These are phyloP conservation scores for Umimayanthus chanpuru DNA, from an alignment of 92 coral and sea anemone species.

Conservation along the genomic window DNA sequence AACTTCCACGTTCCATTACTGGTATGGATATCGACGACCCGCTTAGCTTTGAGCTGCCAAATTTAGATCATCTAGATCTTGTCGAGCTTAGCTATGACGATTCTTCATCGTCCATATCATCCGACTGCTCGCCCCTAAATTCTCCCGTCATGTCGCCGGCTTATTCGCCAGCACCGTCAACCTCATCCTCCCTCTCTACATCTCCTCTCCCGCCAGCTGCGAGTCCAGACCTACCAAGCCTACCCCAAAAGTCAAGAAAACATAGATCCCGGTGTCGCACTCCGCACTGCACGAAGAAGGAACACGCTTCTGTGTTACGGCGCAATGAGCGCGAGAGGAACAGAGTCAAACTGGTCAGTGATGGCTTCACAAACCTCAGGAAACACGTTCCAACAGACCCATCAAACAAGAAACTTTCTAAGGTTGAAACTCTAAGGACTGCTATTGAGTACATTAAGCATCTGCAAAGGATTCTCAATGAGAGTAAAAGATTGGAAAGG, in stretches of 20 bases:
- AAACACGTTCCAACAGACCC: conserved; percentile 84
- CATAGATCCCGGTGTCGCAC: conserved; percentile 76
- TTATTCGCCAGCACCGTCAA: conserved; percentile 52
- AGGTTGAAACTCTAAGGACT: conserved; percentile 87
- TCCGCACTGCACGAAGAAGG: conserved; percentile 80
- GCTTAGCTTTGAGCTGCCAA: conserved; percentile 63
- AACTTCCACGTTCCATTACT: neutral
- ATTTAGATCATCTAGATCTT: conserved; percentile 75
- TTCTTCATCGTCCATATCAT: conserved; percentile 70
- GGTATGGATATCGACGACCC: conserved; percentile 45
- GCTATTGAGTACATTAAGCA: conserved; percentile 93
- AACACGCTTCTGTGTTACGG: conserved; percentile 80
- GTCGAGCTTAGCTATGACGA: conserved; percentile 65
- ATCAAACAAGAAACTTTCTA: conserved; percentile 90
- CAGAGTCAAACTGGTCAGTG: conserved; percentile 93
- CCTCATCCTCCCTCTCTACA: conserved; percentile 40
- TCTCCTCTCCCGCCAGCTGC: conserved; percentile 60
- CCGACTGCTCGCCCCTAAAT: conserved; percentile 72
- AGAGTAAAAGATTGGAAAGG: conserved; percentile 77
- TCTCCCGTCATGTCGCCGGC: conserved; percentile 76
- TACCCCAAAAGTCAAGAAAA: conserved; percentile 57
- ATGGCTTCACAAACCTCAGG: conserved; percentile 88
- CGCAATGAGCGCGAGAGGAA: conserved; percentile 94
- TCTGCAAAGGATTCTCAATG: conserved; percentile 82
- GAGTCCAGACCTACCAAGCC: conserved; percentile 55